These are phyloP conservation scores for Podarcis lilfordi DNA, from an alignment of 2,797 vertebrate genomes.

Conservation along the genomic window DNA sequence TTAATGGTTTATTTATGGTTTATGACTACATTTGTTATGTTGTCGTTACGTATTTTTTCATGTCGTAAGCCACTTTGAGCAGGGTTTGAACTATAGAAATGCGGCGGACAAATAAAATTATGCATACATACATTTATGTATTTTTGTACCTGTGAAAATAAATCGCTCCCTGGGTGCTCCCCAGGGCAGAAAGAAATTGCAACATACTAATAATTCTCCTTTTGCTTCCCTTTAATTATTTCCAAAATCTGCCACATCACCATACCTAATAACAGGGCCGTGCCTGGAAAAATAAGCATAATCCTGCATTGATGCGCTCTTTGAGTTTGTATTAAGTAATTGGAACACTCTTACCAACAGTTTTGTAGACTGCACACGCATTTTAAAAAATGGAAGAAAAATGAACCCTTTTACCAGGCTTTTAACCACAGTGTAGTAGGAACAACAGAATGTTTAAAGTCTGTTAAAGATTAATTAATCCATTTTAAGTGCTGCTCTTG, in stretches of 20 bases:
- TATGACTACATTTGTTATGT: too few relatives aligned
- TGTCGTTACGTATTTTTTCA: too few relatives aligned
- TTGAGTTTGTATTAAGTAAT: not conserved
- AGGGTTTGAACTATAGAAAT: too few relatives aligned
- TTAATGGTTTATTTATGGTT: too few relatives aligned
- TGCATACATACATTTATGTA: too few relatives aligned
- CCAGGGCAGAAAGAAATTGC: not conserved
- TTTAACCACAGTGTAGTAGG: not conserved
- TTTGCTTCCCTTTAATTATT: too few relatives aligned
- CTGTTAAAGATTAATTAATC: conserved; percentile 21
- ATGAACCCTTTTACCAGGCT: not conserved
- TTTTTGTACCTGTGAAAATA: not conserved
- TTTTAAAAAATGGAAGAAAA: not conserved
- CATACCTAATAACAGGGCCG: not conserved
- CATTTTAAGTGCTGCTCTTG: conserved; percentile 1
- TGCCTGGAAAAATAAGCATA: not conserved
- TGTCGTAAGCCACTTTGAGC: too few relatives aligned
- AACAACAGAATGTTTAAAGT: conserved; percentile 11
- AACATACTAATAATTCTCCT: not conserved
- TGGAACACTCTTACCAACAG: not conserved
- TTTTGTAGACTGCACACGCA: not conserved
- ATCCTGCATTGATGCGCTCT: not conserved
- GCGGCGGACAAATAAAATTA: too few relatives aligned
- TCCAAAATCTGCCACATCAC: not conserved
- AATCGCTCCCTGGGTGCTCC: not conserved